These are phyloP conservation scores for Diprion similis DNA, from an alignment of 1,140 invertebrate genomes.

Conservation along the genomic window DNA sequence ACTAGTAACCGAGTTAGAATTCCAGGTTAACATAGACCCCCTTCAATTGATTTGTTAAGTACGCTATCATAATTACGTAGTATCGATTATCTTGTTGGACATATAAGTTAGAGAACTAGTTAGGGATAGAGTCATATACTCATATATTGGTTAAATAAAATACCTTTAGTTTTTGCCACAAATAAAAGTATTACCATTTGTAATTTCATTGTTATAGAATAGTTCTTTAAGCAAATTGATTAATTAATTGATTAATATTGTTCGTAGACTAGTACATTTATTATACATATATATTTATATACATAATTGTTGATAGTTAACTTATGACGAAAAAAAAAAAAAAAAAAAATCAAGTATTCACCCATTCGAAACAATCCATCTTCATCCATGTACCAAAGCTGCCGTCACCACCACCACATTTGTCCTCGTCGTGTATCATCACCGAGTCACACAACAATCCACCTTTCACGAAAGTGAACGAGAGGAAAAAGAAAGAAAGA, in stretches of 20 bases:
- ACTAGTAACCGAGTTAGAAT: conserved; percentile 36
- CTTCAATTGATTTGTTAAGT: conserved; percentile 40
- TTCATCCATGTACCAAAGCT: background rate
- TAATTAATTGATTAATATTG: conserved; percentile 30
- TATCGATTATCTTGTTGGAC: conserved; percentile 24
- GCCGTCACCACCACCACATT: background rate
- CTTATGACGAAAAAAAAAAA: background rate
- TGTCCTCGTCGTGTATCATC: background rate
- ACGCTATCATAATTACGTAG: conserved; percentile 40
- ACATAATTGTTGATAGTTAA: conserved; percentile 36
- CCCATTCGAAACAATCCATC: background rate
- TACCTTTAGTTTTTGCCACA: conserved; percentile 3
- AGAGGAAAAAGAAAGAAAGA: background rate
- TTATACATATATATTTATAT: conserved; percentile 31
- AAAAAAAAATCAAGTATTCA: background rate
- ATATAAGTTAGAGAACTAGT: conserved; percentile 4
- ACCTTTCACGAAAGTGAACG: background rate
- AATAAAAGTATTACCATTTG: background rate
- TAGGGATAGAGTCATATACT: conserved; percentile 5
- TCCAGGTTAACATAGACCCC: conserved; percentile 35
- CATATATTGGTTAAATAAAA: background rate
- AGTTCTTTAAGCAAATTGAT: background rate
- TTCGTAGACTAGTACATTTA: conserved; percentile 27
- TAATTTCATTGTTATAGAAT: conserved; percentile 7
- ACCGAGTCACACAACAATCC: background rate